A percentile compares a stretch with the other conserved stretches of the same genome.
These are phyloP conservation scores for Camponotus pennsylvanicus DNA, from an alignment of 1,140 invertebrate genomes.

Conservation along the genomic window DNA sequence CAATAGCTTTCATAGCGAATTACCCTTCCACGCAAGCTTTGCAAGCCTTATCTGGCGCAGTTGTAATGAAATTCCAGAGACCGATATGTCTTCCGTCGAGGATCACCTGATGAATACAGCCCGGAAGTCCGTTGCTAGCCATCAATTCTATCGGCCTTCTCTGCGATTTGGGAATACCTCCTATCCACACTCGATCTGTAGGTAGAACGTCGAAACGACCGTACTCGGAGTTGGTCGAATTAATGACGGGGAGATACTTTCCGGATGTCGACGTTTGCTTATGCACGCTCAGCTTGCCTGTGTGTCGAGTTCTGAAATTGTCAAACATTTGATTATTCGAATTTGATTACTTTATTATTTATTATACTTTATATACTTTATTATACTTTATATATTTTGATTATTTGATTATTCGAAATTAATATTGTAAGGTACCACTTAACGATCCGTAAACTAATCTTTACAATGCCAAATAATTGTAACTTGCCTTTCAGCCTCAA, in stretches of 20 bases:
- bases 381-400: too few relatives aligned
- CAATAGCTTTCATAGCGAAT: conserved; percentile 41
- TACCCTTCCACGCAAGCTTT: conserved; percentile 92
- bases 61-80: conserved; percentile 94
- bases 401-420: background rate
- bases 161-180: conserved; percentile 86
- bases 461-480: too few relatives aligned
- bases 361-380: too few relatives aligned
- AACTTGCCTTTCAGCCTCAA: conserved; percentile 89
- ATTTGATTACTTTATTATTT: too few relatives aligned
- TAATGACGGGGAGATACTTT: conserved; percentile 80
- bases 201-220: conserved; percentile 86
- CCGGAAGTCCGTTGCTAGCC: conserved; percentile 87
- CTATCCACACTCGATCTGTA: conserved; percentile 87
- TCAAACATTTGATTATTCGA: background rate
- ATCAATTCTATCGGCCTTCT: conserved; percentile 84
- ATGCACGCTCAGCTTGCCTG: conserved; percentile 87
- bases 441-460: background rate
- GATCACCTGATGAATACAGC: conserved; percentile 92
- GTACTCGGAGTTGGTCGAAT: conserved; percentile 85
- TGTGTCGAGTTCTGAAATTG: conserved; percentile 85
- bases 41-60: conserved; percentile 89
- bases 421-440: background rate
- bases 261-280: conserved; percentile 82
- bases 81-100: conserved; percentile 93